Percentiles rank a stretch among this genome's conserved stretches.
phyloP scores from a whole-genome alignment of 2,797 vertebrate species.

The Lycodopsis pacificus region DNA sequence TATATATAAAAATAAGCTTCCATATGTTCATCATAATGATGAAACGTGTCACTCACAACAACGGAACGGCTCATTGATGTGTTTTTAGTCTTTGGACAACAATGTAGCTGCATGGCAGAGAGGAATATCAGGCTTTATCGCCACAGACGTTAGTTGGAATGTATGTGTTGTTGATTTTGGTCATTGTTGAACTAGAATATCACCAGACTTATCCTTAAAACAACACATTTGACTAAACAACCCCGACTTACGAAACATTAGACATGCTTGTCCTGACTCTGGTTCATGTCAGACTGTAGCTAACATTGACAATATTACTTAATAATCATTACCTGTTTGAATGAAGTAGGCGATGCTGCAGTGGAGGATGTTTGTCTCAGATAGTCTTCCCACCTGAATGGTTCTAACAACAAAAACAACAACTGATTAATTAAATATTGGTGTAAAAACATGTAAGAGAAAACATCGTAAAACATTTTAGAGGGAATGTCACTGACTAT shows the following conservation, averaged over 20 bases:
- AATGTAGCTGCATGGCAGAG: background rate
- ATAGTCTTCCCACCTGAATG: conserved; percentile 95
- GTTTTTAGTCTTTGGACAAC: background rate
- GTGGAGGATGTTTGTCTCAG: conserved; percentile 91
- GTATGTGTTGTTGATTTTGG: background rate
- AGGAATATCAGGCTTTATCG: background rate
- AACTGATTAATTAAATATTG: background rate
- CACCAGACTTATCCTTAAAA: background rate
- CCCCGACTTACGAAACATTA: background rate
- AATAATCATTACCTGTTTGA: conserved; percentile 91
- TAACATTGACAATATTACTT: background rate
- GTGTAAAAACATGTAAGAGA: background rate
- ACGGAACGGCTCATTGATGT: background rate
- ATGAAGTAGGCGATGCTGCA: conserved; percentile 90
- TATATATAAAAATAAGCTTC: background rate
- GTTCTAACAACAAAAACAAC: conserved; percentile 79
- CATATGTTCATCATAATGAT: background rate
- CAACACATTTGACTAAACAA: background rate
- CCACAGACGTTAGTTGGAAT: background rate
- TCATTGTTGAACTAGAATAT: background rate
- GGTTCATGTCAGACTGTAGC: background rate
- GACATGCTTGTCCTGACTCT: background rate
- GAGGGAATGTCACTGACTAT: background rate
- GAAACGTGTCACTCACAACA: background rate
- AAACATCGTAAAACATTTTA: background rate